Evolutionary conservation across 2,888 invertebrate genomes (phyloP).

Genomic region (Eubasilissa splendida): DNA sequence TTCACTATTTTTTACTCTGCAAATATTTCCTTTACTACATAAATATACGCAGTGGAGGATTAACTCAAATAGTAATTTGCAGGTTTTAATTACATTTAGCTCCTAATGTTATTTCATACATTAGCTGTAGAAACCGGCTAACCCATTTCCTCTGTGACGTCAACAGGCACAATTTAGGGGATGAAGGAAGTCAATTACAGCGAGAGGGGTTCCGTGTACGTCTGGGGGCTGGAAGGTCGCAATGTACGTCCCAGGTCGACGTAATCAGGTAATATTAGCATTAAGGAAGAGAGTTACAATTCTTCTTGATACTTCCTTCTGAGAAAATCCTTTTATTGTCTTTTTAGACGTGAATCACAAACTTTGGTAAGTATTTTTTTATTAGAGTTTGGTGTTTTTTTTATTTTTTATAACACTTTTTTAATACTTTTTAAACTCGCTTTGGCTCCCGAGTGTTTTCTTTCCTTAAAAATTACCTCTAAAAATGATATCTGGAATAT

Average conservation of each 20-base stretch:
- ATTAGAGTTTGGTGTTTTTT: no score
- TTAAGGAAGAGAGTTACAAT: neutral
- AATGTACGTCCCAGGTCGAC: neutral
- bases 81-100: constrained; percentile 34
- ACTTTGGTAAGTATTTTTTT: no score
- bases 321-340: no score
- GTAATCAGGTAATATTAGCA: constrained; percentile 9
- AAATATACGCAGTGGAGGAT: no score
- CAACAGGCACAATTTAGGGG: constrained; percentile 22
- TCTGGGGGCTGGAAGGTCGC: constrained; percentile 4
- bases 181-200: constrained; percentile 27
- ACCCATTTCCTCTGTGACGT: constrained; percentile 25
- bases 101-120: constrained; percentile 18
- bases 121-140: constrained; percentile 26
- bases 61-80: constrained; percentile 9
- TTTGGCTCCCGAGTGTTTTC: no score
- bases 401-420: no score
- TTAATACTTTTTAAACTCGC: no score
- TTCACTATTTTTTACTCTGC: no score
- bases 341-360: no score
- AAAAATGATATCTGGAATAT: no score
- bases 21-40: no score
- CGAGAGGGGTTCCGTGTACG: constrained; percentile 1
- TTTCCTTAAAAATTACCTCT: no score
- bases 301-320: neutral